Evolutionary conservation across 2,797 vertebrate genomes (phyloP).

Genomic region (Bovichtus variegatus): DNA sequence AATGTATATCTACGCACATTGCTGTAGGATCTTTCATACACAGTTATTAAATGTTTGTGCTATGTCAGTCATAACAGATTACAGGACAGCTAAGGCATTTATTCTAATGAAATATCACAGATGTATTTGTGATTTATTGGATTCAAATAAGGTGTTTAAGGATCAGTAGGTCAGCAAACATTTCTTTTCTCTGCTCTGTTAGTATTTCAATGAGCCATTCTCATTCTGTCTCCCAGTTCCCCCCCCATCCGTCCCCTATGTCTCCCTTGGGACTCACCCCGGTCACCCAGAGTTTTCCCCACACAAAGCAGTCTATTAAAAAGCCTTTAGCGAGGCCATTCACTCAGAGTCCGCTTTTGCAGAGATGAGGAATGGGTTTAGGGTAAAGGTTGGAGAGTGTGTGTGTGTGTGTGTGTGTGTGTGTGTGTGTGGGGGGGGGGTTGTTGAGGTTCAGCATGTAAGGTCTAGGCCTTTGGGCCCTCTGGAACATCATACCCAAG

Average conservation of each 20-base stretch:
- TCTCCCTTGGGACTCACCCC: constrained; percentile 64
- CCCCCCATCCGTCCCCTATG: background rate
- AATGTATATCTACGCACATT: background rate
- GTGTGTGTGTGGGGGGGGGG: background rate
- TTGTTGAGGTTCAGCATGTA: constrained; percentile 38
- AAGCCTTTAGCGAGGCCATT: constrained; percentile 80
- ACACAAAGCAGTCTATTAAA: constrained; percentile 85
- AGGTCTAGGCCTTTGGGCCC: constrained; percentile 45
- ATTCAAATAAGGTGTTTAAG: constrained; percentile 22
- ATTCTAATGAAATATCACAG: constrained; percentile 31
- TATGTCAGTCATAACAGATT: background rate
- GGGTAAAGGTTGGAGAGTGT: constrained; percentile 50
- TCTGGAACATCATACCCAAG: constrained; percentile 18
- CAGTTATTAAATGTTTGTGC: background rate
- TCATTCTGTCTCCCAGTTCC: background rate
- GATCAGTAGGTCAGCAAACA: constrained; percentile 21
- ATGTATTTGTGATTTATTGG: constrained; percentile 7
- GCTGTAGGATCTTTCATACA: background rate
- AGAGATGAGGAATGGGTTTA: constrained; percentile 66
- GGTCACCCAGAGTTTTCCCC: constrained; percentile 51
- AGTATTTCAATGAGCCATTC: constrained; percentile 60
- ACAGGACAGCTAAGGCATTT: background rate
- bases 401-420: constrained; percentile 31
- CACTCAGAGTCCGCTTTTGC: constrained; percentile 62
- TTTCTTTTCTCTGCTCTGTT: constrained; percentile 54